Conservation (phyloP, 2,888 invertebrate species). For the Amorpha juglandis region DNA sequence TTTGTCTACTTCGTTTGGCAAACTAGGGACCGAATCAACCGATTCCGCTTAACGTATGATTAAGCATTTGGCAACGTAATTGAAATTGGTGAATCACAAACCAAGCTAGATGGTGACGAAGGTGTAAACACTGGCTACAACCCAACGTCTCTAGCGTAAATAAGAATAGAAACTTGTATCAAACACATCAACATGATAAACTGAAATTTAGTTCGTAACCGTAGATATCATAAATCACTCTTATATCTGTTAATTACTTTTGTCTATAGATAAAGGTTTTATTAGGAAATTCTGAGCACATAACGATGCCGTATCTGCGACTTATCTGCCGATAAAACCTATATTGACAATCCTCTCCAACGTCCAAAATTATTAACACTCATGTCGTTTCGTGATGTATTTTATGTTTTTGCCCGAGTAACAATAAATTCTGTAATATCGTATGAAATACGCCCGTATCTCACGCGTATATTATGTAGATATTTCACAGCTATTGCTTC, state of each 20-base stretch:
- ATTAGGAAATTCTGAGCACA: constrained; percentile 43
- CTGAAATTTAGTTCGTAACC: not conserved
- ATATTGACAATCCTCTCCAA: constrained; percentile 50
- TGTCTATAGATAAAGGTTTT: constrained; percentile 43
- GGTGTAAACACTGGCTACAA: constrained; percentile 5
- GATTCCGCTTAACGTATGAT: constrained; percentile 10
- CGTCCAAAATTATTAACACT: constrained; percentile 41
- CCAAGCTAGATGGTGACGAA: constrained; percentile 9
- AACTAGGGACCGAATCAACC: constrained; percentile 12
- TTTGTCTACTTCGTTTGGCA: constrained; percentile 1
- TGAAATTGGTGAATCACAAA: constrained; percentile 10
- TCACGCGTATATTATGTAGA: constrained; percentile 10
- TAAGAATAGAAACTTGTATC: not conserved
- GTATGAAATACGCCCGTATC: constrained; percentile 19
- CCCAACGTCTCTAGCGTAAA: not conserved
- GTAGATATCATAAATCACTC: constrained; percentile 35
- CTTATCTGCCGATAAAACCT: constrained; percentile 51
- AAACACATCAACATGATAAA: constrained; percentile 4
- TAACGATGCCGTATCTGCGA: constrained; percentile 43
- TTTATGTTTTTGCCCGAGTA: constrained; percentile 17
- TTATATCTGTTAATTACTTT: constrained; percentile 39
- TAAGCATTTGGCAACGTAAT: constrained; percentile 10
- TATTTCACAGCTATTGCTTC: constrained; percentile 1
- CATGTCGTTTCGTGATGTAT: constrained; percentile 25
- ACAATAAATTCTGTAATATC: constrained; percentile 18